Percentiles rank a stretch among this genome's conserved stretches.
Evolutionary conservation across 1,140 invertebrate genomes (phyloP).

Genomic region (Trichonephila clavipes): DNA sequence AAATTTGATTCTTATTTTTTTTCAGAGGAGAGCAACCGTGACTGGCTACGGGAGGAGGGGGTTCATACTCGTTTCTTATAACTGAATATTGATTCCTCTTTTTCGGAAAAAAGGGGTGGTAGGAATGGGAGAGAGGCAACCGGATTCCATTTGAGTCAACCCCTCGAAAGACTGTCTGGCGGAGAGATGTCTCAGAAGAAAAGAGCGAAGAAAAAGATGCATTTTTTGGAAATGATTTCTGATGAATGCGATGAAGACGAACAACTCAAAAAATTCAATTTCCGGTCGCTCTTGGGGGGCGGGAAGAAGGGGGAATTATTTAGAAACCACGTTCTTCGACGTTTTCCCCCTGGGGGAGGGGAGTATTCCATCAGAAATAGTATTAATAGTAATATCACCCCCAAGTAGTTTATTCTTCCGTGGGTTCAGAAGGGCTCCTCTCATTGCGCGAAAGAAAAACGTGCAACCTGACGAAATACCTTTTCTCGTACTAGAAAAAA

Average conservation of each 20-base stretch:
- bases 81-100: conserved; percentile 9
- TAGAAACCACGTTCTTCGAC: not conserved
- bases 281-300: not conserved
- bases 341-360: not conserved
- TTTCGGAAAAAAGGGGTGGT: not conserved
- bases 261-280: conserved; percentile 66
- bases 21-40: not conserved
- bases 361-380: not conserved
- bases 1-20: no score
- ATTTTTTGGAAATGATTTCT: conserved; percentile 56
- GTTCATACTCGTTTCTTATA: not conserved
- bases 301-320: not conserved
- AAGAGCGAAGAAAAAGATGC: not conserved
- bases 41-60: not conserved
- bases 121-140: not conserved
- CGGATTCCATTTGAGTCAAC: conserved; percentile 10
- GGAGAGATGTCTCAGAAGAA: not conserved
- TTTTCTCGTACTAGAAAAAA: no score
- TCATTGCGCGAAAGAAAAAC: not conserved
- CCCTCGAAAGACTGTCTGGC: not conserved
- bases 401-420: no score
- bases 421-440: no score
- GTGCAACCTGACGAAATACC: no score
- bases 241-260: conserved; percentile 60
- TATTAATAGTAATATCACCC: not conserved